Conservation (phyloP, 2,888 invertebrate species). For the Troides helena region DNA sequence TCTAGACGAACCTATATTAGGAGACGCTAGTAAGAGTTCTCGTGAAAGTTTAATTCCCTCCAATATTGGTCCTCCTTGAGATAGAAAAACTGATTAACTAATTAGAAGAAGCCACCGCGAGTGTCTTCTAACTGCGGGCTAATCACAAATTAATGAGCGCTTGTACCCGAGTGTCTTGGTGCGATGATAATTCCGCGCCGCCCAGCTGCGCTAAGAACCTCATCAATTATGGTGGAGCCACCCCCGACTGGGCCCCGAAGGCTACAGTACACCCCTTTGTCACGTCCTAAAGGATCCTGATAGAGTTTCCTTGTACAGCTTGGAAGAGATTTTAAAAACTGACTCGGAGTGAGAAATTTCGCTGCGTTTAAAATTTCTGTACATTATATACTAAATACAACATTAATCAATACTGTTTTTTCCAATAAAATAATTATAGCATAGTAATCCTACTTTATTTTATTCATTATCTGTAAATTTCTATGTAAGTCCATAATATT, state of each 20-base stretch:
- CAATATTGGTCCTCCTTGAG: slow-evolving; percentile 37
- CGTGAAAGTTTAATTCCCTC: slow-evolving; percentile 23
- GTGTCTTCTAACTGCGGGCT: slow-evolving; percentile 69
- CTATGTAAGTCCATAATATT: no score
- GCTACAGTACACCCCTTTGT: slow-evolving; percentile 50
- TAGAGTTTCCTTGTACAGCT: slow-evolving; percentile 9
- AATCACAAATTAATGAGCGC: slow-evolving; percentile 79
- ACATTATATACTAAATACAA: neutral
- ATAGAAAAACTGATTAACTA: slow-evolving; percentile 72
- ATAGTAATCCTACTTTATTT: no score
- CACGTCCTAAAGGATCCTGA: slow-evolving; percentile 38
- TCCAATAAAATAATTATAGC: no score
- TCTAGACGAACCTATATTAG: neutral
- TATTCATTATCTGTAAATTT: no score
- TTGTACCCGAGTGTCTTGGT: slow-evolving; percentile 70
- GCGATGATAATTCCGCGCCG: slow-evolving; percentile 72
- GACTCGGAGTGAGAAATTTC: neutral
- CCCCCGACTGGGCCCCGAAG: slow-evolving; percentile 56
- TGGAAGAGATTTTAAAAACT: slow-evolving; percentile 1
- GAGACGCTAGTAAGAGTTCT: neutral
- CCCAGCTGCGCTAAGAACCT: slow-evolving; percentile 78
- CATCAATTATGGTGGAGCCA: slow-evolving; percentile 76
- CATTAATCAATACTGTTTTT: no score
- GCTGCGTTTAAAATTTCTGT: neutral
- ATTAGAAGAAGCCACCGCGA: slow-evolving; percentile 70